A percentile compares a stretch with the other conserved stretches of the same genome.
phyloP scores from a whole-genome alignment of 2,113 vertebrate species.

The Myanophis thanlyinensis region DNA sequence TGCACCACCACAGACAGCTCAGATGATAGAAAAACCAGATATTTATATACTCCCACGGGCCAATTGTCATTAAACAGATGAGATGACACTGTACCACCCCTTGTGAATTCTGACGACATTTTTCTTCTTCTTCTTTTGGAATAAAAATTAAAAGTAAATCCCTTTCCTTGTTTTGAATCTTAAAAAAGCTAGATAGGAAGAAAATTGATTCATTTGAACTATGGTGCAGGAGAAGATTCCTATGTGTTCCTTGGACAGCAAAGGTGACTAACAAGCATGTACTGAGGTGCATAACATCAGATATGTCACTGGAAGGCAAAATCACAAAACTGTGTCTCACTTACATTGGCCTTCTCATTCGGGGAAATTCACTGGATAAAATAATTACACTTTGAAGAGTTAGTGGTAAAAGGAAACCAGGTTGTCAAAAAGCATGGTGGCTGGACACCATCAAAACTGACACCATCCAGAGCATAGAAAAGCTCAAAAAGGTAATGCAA shows the following conservation, averaged over 20 bases:
- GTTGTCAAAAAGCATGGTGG: neutral
- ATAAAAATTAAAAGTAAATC: neutral
- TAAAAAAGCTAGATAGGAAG: neutral
- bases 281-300: neutral
- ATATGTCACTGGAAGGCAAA: neutral
- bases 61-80: neutral
- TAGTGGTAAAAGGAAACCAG: neutral
- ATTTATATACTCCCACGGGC: neutral
- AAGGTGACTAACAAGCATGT: neutral
- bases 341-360: neutral
- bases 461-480: neutral
- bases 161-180: neutral
- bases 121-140: neutral
- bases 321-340: neutral
- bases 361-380: neutral
- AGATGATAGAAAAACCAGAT: neutral
- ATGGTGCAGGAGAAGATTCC: neutral
- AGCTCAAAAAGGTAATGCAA: neutral
- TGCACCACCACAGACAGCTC: neutral
- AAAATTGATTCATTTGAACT: neutral
- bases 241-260: neutral
- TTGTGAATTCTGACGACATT: neutral
- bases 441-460: neutral
- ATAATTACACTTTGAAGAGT: neutral
- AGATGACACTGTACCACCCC: neutral